Conservation (phyloP, 2,888 invertebrate species). For the Rhabditoides inermis region DNA sequence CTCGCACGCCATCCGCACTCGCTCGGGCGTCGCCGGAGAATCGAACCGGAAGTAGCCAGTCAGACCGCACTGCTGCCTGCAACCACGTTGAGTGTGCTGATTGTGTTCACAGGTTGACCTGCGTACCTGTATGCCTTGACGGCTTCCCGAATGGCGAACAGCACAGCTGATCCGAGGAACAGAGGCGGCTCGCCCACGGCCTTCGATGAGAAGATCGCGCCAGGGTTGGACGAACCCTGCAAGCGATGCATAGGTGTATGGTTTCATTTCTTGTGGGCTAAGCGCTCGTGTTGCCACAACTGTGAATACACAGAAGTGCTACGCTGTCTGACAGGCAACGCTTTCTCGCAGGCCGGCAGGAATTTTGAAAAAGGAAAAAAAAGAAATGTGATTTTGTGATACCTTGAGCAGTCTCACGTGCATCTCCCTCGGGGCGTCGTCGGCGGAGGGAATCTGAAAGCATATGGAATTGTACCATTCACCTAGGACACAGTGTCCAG, state of each 20-base stretch:
- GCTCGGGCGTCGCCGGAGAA: conserved; percentile 78
- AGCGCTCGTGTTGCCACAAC: no score
- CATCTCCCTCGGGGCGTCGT: conserved; percentile 81
- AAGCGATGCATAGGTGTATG: no score
- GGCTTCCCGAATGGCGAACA: conserved; percentile 78
- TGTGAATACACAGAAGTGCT: no score
- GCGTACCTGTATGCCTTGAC: conserved; percentile 71
- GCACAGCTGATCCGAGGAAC: conserved; percentile 76
- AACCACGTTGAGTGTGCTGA: no score
- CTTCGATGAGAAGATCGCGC: conserved; percentile 91
- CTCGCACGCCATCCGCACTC: conserved; percentile 78
- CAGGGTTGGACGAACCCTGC: conserved; percentile 80
- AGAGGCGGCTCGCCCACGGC: conserved; percentile 92
- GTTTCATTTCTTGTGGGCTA: background rate
- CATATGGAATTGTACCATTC: no score
- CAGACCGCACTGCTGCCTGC: background rate
- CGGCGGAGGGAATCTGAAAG: conserved; percentile 82
- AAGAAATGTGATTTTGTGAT: no score
- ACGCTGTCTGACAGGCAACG: no score
- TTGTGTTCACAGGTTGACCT: no score
- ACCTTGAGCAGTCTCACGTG: conserved; percentile 82
- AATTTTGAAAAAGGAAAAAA: no score
- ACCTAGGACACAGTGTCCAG: no score
- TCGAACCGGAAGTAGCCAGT: conserved; percentile 57
- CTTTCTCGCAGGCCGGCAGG: no score